These are phyloP conservation scores for Serilophus lunatus DNA, from an alignment of 2,113 vertebrate genomes.

Conservation along the genomic window DNA sequence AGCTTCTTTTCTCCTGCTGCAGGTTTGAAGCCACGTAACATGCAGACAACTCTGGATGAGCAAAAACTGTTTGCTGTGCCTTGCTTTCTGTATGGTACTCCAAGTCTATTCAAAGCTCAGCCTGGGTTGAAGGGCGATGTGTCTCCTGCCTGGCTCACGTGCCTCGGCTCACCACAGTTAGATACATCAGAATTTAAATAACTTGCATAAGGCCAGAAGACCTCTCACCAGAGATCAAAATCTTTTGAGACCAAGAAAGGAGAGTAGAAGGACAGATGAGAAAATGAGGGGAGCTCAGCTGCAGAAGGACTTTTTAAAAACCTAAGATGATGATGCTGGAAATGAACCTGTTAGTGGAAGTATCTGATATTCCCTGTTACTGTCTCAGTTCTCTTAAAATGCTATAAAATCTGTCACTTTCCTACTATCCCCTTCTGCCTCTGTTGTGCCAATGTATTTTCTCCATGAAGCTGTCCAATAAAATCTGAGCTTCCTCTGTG, in stretches of 20 bases:
- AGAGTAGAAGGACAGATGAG: neutral
- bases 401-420: neutral
- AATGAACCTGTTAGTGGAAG: neutral
- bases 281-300: neutral
- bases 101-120: neutral
- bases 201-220: neutral
- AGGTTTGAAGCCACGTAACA: neutral
- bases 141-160: neutral
- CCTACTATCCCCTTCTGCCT: neutral
- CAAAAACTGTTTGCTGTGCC: neutral
- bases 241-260: accelerated
- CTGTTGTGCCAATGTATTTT: neutral
- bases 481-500: neutral
- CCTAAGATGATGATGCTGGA: neutral
- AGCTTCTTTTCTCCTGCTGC: neutral
- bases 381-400: neutral
- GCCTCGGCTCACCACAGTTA: neutral
- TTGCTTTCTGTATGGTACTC: neutral
- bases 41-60: neutral
- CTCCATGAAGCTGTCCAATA: neutral
- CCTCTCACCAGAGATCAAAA: neutral
- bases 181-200: neutral
- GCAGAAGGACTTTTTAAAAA: neutral
- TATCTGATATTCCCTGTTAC: neutral
- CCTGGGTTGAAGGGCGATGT: neutral